Conservation (phyloP, 1,140 invertebrate genomes). For the Aphelenchoides besseyi region DNA sequence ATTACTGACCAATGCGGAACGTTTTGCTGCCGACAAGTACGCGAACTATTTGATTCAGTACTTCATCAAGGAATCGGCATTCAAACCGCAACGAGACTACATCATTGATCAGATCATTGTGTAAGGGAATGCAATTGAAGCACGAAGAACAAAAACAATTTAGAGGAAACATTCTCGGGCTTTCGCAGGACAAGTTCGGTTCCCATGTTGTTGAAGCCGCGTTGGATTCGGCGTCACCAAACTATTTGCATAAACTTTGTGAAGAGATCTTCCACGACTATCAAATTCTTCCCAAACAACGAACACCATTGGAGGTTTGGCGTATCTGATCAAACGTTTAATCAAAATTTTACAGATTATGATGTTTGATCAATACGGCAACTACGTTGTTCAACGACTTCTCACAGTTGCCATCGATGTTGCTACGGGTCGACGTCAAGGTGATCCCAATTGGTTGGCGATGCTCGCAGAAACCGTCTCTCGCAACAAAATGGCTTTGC, state of each 20-base stretch:
- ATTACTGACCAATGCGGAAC: neutral
- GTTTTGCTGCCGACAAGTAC: slow-evolving; percentile 17
- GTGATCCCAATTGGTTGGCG: slow-evolving; percentile 11
- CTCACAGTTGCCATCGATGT: slow-evolving; percentile 28
- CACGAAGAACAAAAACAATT: neutral
- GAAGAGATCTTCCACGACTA: slow-evolving; percentile 13
- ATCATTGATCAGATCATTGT: slow-evolving; percentile 15
- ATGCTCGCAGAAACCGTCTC: slow-evolving; percentile 1
- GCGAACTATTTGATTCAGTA: slow-evolving; percentile 33
- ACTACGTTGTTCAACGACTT: slow-evolving; percentile 49
- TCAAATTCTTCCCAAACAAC: neutral
- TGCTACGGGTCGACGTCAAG: slow-evolving; percentile 8
- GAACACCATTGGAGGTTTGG: slow-evolving; percentile 14
- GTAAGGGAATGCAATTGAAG: slow-evolving; percentile 3
- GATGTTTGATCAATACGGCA: slow-evolving; percentile 51
- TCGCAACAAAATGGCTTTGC: neutral
- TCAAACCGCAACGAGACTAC: slow-evolving; percentile 18
- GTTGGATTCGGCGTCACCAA: slow-evolving; percentile 4
- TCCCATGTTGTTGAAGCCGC: slow-evolving; percentile 49
- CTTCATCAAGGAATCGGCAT: slow-evolving; percentile 14
- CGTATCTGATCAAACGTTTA: neutral
- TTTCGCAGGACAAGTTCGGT: slow-evolving; percentile 51
- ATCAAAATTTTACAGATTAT: slow-evolving; percentile 31
- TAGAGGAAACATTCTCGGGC: slow-evolving; percentile 37
- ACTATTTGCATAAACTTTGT: neutral